Percentiles rank a stretch among this genome's conserved stretches.
Conservation (phyloP, 2,797 vertebrate genomes). For the Lycodopsis pacificus region DNA sequence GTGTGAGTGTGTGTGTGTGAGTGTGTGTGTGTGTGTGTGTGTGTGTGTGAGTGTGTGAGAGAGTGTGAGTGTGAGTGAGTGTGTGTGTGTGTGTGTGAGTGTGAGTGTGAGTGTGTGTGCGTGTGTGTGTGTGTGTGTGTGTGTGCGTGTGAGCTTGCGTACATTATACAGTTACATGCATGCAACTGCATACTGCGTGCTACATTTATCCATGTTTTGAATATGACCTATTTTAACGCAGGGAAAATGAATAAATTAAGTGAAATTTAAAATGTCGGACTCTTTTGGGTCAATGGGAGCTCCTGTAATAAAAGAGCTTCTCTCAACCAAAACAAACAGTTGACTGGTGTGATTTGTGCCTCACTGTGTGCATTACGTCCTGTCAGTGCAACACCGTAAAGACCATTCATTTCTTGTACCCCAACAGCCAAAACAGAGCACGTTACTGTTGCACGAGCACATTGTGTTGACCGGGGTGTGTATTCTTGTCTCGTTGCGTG, state of each 20-base stretch:
- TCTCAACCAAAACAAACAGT: not conserved
- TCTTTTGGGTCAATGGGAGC: not conserved
- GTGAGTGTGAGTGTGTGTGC: conserved; percentile 18
- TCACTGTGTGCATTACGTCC: not conserved
- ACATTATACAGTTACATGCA: conserved; percentile 3
- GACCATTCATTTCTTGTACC: not conserved
- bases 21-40: not conserved
- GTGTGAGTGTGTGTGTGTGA: not conserved
- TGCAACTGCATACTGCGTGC: not conserved
- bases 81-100: conserved; percentile 7
- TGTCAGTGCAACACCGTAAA: not conserved
- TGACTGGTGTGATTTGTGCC: not conserved
- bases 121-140: not conserved
- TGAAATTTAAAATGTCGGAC: not conserved
- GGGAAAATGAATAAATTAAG: not conserved
- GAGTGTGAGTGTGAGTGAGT: too few species aligned
- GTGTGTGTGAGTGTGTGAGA: too few species aligned
- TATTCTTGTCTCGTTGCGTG: not conserved
- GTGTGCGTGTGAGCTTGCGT: not conserved
- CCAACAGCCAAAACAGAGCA: not conserved
- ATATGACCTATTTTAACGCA: not conserved
- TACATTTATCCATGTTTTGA: not conserved
- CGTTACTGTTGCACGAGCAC: not conserved
- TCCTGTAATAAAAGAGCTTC: not conserved
- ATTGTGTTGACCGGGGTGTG: fast-evolving